Base-by-base conservation (phyloP, 2,797 vertebrate genomes). In the Protonibea diacanthus region DNA sequence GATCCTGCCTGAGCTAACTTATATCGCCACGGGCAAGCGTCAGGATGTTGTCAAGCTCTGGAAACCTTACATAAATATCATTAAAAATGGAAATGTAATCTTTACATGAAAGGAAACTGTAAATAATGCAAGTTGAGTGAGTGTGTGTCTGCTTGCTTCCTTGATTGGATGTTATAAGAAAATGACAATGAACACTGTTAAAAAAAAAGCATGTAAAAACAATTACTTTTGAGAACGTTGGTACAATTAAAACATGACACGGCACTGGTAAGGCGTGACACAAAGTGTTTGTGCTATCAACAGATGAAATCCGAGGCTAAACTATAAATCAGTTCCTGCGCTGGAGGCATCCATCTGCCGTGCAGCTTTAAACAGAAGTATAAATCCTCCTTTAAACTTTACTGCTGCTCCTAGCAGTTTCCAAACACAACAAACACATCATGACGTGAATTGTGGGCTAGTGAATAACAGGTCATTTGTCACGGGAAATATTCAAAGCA, bases 331-430 rank as follows among this genome's bases (percentile, higher is more conserved):
- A 25, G 38, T 57, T 63, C n/a, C 56, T 44, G 13, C 29, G 9
- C 76, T 62, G 2, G 29, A 57, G 60, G 69, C 67, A 59, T 69
- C 33, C 62, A 45, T 21, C 65, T 18, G n/a, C 33, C 3, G n/a
- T 14, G 68, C 3, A 33, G 52, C 9, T 29, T 44, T 71, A 62
- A 74, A 59, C 69, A 71, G 14, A 66, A 33, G 51, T 29, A 75
- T 23, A 52, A 82, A 77, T 78, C 56, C 58, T 60, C 61, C 52
- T 71, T 62, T 53, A 59, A 18, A 55, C 64, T 76, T 80, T 21
- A 58, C 48, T 51, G 70, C 59, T 12, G 70, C 58, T 40, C 60
- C 47, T 4, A 5, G 21, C 42, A 12, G 15, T 42, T 61, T 69
- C 60, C 17, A n/a, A 62, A 51, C 61, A n/a, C 65, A 49, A 47